Percentiles rank a stretch among this genome's conserved stretches.
phyloP scores from a whole-genome alignment of 2,888 invertebrate species.

The Lepidocyrtoides sp. region DNA sequence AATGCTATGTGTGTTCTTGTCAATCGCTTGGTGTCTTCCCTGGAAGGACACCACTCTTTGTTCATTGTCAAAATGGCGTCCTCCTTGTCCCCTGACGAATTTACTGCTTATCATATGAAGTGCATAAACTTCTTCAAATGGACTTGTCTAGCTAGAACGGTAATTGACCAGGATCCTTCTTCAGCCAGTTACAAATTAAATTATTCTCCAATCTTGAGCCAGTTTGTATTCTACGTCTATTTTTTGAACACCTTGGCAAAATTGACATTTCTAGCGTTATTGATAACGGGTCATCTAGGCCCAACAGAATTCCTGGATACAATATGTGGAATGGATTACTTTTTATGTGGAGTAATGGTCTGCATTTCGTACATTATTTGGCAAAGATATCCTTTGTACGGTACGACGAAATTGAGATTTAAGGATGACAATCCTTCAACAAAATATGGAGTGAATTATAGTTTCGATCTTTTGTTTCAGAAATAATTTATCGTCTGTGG shows the following conservation, averaged over 20 bases:
- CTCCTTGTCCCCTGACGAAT: background rate
- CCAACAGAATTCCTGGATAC: constrained; percentile 61
- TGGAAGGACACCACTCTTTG: background rate
- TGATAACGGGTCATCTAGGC: constrained; percentile 57
- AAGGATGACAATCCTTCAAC: no score
- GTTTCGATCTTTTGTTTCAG: no score
- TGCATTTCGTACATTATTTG: constrained; percentile 50
- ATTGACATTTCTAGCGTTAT: constrained; percentile 22
- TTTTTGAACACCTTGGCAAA: constrained; percentile 30
- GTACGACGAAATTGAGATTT: no score
- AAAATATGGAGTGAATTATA: no score
- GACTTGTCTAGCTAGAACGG: constrained; percentile 56
- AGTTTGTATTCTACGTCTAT: constrained; percentile 28
- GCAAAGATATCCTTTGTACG: constrained; percentile 62
- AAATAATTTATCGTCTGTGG: constrained; percentile 59
- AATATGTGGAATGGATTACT: constrained; percentile 55
- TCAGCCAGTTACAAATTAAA: constrained; percentile 12
- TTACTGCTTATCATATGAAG: constrained; percentile 55
- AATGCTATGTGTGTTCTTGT: no score
- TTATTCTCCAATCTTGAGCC: constrained; percentile 50
- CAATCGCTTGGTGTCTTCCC: no score
- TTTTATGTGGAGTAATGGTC: constrained; percentile 56
- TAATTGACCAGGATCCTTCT: background rate
- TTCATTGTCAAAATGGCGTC: constrained; percentile 13
- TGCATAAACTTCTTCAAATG: constrained; percentile 66